Conservation (phyloP, 1,140 invertebrate genomes). For the Neuroterus valhalla region DNA sequence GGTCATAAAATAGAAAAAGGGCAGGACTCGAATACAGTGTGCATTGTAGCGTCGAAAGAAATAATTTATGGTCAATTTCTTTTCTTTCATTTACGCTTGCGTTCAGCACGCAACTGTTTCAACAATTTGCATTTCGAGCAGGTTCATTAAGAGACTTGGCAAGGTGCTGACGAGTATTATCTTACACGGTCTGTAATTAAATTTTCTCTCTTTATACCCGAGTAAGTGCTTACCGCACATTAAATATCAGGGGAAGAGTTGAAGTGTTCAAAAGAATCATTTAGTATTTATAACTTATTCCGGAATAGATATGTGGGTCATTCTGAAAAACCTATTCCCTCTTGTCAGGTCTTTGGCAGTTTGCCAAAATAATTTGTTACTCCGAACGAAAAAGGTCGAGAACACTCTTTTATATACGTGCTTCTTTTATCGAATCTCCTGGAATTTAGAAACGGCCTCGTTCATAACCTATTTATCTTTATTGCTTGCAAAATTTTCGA, state of each 20-base stretch:
- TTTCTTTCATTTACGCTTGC: constrained; percentile 20
- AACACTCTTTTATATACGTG: constrained; percentile 50
- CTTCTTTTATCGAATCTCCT: constrained; percentile 50
- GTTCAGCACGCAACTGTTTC: constrained; percentile 16
- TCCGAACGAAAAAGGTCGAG: constrained; percentile 58
- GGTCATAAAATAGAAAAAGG: constrained; percentile 3
- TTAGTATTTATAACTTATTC: constrained; percentile 61
- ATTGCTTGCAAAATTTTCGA: constrained; percentile 29
- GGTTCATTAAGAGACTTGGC: constrained; percentile 43
- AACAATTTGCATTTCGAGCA: constrained; percentile 53
- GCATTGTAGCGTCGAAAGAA: constrained; percentile 22
- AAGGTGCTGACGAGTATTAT: constrained; percentile 40
- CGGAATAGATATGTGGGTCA: constrained; percentile 62
- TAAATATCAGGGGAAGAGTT: constrained; percentile 6
- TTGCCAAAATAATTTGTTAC: constrained; percentile 62
- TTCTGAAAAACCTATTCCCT: constrained; percentile 60
- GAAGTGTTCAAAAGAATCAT: constrained; percentile 44
- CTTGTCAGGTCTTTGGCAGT: constrained; percentile 55
- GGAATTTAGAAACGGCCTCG: constrained; percentile 30
- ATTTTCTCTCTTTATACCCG: constrained; percentile 40
- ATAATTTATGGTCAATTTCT: constrained; percentile 24
- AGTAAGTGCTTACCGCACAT: neutral
- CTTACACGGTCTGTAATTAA: constrained; percentile 56
- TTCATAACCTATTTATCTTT: constrained; percentile 34
- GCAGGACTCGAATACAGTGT: neutral